A percentile compares a stretch with the other conserved stretches of the same genome.
Evolutionary conservation across 2,888 invertebrate species (phyloP).

Genomic region (Tetragnatha montana): DNA sequence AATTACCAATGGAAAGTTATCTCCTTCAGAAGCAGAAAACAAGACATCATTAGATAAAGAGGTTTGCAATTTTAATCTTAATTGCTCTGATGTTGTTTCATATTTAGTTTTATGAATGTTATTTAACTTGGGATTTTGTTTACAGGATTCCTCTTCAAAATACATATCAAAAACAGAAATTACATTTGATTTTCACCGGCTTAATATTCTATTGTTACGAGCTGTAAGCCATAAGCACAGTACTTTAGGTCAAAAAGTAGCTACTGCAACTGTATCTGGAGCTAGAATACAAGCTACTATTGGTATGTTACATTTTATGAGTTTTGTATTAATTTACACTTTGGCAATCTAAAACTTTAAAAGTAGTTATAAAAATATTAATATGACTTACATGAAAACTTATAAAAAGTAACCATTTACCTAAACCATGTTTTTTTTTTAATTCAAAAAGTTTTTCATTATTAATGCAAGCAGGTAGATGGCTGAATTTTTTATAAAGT

Average conservation of each 20-base stretch:
- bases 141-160: constrained; percentile 44
- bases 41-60: constrained; percentile 50
- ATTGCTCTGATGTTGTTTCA: background rate
- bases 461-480: no score
- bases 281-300: constrained; percentile 91
- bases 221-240: constrained; percentile 83
- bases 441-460: no score
- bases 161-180: constrained; percentile 83
- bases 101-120: background rate
- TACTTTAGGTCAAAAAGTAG: constrained; percentile 84
- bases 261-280: constrained; percentile 93
- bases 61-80: constrained; percentile 1
- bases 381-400: no score
- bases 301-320: constrained; percentile 77
- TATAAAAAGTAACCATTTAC: no score
- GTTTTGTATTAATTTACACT: background rate
- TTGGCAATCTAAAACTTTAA: background rate
- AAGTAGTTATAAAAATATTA: background rate
- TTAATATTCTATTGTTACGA: constrained; percentile 90
- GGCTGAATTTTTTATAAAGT: no score
- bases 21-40: constrained; percentile 41
- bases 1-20: constrained; percentile 28
- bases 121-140: constrained; percentile 17
- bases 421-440: no score
- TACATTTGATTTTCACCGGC: constrained; percentile 93